Evolutionary conservation across 2,113 vertebrate species (phyloP).

Genomic region (Ginglymostoma cirratum): DNA sequence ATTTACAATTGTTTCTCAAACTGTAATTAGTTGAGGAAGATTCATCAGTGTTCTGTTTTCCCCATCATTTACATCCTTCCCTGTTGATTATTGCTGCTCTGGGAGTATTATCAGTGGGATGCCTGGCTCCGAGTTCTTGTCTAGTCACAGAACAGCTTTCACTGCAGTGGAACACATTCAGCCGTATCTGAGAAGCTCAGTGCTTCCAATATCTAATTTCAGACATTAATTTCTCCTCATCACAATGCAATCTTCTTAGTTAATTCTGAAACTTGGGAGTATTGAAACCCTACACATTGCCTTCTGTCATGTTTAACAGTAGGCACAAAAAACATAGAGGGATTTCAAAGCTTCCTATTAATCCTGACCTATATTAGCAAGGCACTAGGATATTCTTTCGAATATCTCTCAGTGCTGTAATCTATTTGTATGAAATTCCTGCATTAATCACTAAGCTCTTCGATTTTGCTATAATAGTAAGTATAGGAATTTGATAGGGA

Average conservation of each 20-base stretch:
- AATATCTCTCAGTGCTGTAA: not conserved
- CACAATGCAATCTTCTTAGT: not conserved
- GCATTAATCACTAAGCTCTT: not conserved
- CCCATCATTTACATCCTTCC: not conserved
- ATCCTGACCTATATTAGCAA: not conserved
- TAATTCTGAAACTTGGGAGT: not conserved
- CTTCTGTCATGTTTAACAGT: not conserved
- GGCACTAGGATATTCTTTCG: not conserved
- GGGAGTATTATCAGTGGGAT: not conserved
- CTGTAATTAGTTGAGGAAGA: constrained; percentile 25
- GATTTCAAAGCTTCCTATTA: not conserved
- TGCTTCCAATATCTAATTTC: not conserved
- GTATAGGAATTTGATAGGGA: not conserved
- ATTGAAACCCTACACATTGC: not conserved
- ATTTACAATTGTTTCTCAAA: constrained; percentile 19
- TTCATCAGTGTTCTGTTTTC: not conserved
- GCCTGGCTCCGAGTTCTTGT: not conserved
- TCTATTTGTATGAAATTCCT: not conserved
- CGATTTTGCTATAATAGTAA: not conserved
- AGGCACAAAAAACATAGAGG: not conserved
- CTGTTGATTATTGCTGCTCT: not conserved
- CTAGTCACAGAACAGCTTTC: not conserved
- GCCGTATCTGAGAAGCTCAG: not conserved
- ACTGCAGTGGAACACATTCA: not conserved
- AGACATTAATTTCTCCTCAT: not conserved